These are phyloP conservation scores for Pomatorhinus ruficollis DNA, from an alignment of 2,113 vertebrate genomes.

Conservation along the genomic window DNA sequence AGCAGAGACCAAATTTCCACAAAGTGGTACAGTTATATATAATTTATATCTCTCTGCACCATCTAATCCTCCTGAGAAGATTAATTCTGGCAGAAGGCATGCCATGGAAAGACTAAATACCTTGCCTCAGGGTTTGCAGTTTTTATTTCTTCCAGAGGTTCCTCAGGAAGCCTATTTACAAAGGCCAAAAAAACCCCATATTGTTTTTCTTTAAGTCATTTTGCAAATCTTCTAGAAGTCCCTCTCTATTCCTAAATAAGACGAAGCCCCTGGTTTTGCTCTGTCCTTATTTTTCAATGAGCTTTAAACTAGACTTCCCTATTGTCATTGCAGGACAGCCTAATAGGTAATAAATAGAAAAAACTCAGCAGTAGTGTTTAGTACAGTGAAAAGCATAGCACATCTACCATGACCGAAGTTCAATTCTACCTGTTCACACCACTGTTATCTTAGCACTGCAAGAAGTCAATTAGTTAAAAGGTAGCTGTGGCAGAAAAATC, in stretches of 20 bases:
- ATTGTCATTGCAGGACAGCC: neutral
- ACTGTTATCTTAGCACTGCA: neutral
- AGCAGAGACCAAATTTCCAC: conserved; percentile 52
- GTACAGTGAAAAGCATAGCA: neutral
- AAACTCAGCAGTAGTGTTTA: neutral
- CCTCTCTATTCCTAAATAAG: neutral
- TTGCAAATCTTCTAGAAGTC: neutral
- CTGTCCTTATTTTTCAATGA: neutral
- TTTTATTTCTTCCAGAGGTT: conserved; percentile 17
- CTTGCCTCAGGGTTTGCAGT: neutral
- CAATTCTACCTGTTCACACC: neutral
- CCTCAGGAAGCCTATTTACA: neutral
- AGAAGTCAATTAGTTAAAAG: conserved; percentile 21
- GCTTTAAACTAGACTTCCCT: neutral
- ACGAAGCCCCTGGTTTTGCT: neutral
- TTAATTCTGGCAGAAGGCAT: conserved; percentile 43
- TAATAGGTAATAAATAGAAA: neutral
- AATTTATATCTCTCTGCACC: conserved; percentile 41
- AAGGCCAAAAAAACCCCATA: neutral
- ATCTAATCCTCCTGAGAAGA: conserved; percentile 47
- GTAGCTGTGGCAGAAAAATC: neutral
- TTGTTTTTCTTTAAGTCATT: neutral
- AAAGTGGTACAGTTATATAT: conserved; percentile 45
- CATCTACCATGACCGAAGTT: neutral
- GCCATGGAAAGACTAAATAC: conserved; percentile 32